These are phyloP conservation scores for Buphagus erythrorhynchus DNA, from an alignment of 2,797 vertebrate species.

Conservation along the genomic window DNA sequence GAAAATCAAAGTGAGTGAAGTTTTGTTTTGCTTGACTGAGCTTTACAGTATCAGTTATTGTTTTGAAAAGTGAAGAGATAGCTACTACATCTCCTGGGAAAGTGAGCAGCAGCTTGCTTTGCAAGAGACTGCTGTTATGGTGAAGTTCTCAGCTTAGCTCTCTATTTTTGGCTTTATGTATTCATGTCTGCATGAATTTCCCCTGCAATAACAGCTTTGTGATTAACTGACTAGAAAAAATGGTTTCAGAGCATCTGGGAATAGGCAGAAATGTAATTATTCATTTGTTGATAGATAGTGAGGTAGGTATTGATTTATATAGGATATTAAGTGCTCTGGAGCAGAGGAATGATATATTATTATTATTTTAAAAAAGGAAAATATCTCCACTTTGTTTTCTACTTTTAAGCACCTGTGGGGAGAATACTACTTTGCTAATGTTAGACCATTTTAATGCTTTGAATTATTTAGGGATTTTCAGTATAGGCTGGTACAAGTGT, in stretches of 20 bases:
- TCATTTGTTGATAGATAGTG: constrained; percentile 29
- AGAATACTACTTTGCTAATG: background rate
- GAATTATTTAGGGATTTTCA: constrained; percentile 29
- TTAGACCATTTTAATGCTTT: background rate
- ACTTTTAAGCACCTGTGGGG: background rate
- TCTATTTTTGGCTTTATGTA: constrained; percentile 20
- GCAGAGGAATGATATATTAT: background rate
- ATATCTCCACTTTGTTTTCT: background rate
- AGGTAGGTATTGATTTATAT: constrained; percentile 12
- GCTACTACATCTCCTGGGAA: constrained; percentile 35
- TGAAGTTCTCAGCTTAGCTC: background rate
- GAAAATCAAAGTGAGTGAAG: constrained; percentile 6
- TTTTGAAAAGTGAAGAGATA: constrained; percentile 32
- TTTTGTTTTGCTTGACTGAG: constrained; percentile 30
- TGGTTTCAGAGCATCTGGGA: background rate
- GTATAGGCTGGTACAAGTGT: background rate
- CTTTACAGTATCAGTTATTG: background rate
- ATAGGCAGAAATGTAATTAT: constrained; percentile 40
- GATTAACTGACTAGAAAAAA: constrained; percentile 40
- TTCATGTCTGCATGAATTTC: constrained; percentile 17
- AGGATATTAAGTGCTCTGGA: background rate
- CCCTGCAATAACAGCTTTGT: constrained; percentile 16
- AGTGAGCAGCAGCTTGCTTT: constrained; percentile 1
- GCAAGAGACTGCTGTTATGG: background rate
- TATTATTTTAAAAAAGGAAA: background rate